Conservation (phyloP, 2,888 invertebrate genomes). For the Hedychridium roseum region DNA sequence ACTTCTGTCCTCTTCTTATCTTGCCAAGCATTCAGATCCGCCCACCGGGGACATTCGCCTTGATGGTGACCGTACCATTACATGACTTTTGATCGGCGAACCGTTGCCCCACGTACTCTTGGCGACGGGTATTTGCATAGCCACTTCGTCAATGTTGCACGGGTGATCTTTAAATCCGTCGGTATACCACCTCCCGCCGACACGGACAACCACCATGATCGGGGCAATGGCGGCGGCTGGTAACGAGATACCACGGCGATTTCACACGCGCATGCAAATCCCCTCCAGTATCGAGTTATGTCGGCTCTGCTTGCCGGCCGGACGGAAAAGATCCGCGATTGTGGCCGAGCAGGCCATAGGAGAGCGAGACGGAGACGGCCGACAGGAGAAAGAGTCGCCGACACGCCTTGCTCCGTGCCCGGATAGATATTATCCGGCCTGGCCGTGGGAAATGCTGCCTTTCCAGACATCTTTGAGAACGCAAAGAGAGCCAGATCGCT, state of each 20-base stretch:
- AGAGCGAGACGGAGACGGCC: neutral
- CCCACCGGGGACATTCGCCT: constrained; percentile 45
- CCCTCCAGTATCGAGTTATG: constrained; percentile 26
- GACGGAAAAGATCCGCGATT: constrained; percentile 18
- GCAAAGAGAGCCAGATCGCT: neutral
- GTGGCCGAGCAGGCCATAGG: constrained; percentile 5
- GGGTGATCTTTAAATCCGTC: constrained; percentile 26
- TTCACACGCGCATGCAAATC: constrained; percentile 36
- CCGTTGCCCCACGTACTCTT: constrained; percentile 48
- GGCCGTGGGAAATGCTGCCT: constrained; percentile 31
- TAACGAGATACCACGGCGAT: constrained; percentile 35
- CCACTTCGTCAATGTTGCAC: constrained; percentile 51
- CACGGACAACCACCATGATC: constrained; percentile 7
- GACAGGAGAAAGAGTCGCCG: constrained; percentile 6
- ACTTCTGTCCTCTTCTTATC: neutral
- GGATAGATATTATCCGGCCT: constrained; percentile 21
- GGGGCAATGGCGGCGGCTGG: constrained; percentile 12
- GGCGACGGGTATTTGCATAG: constrained; percentile 43
- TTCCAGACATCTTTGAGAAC: constrained; percentile 9
- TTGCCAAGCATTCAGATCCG: constrained; percentile 31
- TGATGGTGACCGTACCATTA: constrained; percentile 54
- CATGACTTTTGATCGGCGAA: constrained; percentile 56
- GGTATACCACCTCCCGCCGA: constrained; percentile 1
- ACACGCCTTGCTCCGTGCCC: constrained; percentile 19
- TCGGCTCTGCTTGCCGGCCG: constrained; percentile 13